A percentile compares a stretch with the other conserved stretches of the same genome.
These are phyloP conservation scores for Rhorus exstirpatorius DNA, from an alignment of 2,888 invertebrate species.

Conservation along the genomic window DNA sequence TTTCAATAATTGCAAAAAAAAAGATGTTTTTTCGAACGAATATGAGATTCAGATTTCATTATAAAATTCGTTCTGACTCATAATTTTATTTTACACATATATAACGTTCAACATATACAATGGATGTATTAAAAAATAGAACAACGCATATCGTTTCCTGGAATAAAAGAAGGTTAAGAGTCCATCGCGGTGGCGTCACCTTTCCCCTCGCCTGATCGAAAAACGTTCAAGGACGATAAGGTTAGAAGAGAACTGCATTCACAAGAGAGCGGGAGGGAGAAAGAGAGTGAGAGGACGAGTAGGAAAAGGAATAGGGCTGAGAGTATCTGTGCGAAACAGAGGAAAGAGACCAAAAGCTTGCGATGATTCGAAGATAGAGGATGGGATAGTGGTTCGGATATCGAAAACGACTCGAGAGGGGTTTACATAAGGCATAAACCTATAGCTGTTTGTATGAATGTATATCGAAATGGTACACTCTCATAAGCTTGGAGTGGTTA, in stretches of 20 bases:
- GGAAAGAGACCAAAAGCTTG: neutral
- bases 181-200: slow-evolving; percentile 53
- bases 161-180: slow-evolving; percentile 48
- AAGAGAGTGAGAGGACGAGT: slow-evolving; percentile 18
- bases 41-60: too few relatives aligned
- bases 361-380: too few relatives aligned
- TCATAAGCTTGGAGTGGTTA: too few relatives aligned
- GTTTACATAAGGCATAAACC: too few relatives aligned
- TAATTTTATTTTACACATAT: neutral
- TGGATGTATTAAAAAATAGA: slow-evolving; percentile 31
- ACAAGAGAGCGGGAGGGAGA: slow-evolving; percentile 12
- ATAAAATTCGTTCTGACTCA: neutral
- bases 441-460: too few relatives aligned
- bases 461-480: too few relatives aligned
- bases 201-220: slow-evolving; percentile 39
- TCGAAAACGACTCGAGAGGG: neutral
- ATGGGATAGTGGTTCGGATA: neutral
- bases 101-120: neutral
- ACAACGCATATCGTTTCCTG: slow-evolving; percentile 54
- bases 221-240: slow-evolving; percentile 61
- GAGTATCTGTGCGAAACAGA: slow-evolving; percentile 16
- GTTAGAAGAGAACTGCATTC: slow-evolving; percentile 3
- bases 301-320: slow-evolving; percentile 24
- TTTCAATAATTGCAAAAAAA: too few relatives aligned
- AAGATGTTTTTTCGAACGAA: too few relatives aligned